Conservation (phyloP, 2,113 vertebrate species). For the Amazona guildingii region DNA sequence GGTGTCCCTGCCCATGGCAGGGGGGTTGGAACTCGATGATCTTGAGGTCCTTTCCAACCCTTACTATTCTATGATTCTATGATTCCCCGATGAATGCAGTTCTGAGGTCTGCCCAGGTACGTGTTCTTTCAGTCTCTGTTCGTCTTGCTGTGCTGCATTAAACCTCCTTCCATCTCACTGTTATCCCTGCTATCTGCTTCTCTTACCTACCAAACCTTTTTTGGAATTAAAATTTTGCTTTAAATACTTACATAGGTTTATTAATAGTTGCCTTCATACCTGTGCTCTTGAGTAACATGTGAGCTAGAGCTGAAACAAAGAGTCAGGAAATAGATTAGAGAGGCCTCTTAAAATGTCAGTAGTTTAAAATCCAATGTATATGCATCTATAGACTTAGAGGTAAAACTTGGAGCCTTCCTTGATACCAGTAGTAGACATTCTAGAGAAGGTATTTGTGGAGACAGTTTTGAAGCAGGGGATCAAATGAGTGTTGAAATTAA, state of each 20-base stretch:
- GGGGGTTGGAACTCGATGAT: too few species aligned
- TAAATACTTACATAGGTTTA: background rate
- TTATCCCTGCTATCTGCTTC: background rate
- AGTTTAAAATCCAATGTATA: background rate
- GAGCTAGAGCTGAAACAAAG: background rate
- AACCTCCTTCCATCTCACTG: background rate
- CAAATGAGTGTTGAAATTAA: slow-evolving; percentile 2
- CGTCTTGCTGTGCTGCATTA: background rate
- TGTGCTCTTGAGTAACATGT: background rate
- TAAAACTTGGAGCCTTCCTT: background rate
- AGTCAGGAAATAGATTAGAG: background rate
- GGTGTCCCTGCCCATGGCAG: too few species aligned
- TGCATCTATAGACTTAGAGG: background rate
- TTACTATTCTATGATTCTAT: too few species aligned
- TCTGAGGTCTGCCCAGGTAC: background rate
- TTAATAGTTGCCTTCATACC: background rate
- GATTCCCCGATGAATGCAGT: background rate
- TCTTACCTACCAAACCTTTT: background rate
- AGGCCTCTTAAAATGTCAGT: background rate
- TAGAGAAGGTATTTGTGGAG: background rate
- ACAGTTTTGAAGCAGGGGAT: background rate
- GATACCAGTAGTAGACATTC: background rate
- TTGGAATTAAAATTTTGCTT: background rate
- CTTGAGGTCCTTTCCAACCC: too few species aligned
- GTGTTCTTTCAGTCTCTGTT: background rate